Evolutionary conservation across 2,113 vertebrate species (phyloP), one percentile per base, ranked within the genome.

Genomic region (Bucco capensis): DNA sequence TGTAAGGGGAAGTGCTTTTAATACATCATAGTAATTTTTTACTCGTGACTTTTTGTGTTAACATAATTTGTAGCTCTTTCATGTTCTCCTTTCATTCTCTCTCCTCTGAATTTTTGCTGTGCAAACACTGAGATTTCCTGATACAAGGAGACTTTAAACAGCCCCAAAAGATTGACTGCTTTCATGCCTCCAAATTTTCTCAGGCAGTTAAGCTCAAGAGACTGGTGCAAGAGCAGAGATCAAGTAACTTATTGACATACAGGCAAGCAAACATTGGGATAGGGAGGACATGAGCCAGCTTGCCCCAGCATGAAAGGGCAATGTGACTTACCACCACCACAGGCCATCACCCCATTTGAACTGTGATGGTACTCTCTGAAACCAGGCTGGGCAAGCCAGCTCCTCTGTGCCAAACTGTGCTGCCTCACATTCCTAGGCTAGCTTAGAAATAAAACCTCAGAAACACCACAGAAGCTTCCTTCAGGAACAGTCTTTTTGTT

Each of bases 231-330:
- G 65, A 91, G 57, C 64, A 69, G 12, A 40, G 83, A 88, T 96
- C 87, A 82, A 84, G 66, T 93, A 90, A 74, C 58, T 91, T 95
- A 93, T 58, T 95, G 79, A 95, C 87, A 89, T 30, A 73, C 12
- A 76, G 1, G 2, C 28, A 77, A 61, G 66, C 9, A 18, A 88
- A 67, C 70, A 33, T 56, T 53, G 61, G 51, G 58, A 74, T 87
- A 91, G 15, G 50, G 12, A 77, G 70, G 72, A 88, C 60, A 65
- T 6, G 17, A 86, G 71, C 77, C 89, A 94, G 74, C 73, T n/a
- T 94, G 85, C 88, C 74, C 89, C 88, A 64, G 94, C 86, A 90
- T 90, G 60, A 96, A 96, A 92, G 54, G 31, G 49, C 40, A 90
- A 21, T 40, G 11, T 61, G 64, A 74, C 49, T 95, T 95, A 84